Evolutionary conservation across 2,888 invertebrate species (phyloP), one percentile per base, ranked within the genome.

Genomic region (Amiota mariae): DNA sequence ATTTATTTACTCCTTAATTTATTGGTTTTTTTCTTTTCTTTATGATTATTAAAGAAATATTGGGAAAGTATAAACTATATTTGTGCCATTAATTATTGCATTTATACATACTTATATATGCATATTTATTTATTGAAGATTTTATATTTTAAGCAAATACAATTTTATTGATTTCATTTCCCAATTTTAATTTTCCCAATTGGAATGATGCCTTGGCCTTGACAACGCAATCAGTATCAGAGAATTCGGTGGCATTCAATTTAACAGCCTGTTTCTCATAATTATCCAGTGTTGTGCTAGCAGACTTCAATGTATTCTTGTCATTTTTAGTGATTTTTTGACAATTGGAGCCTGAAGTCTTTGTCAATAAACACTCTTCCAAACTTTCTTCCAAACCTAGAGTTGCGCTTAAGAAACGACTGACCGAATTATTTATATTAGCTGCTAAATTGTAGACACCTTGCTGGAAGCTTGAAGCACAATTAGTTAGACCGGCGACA

Each of bases 361-460:
- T 15, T 13, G 47, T 1, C 4, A 6, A 9, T 10, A 66, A 47
- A 20, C 66, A 66, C 9, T 8, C 12, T 2, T 48, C 11, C 11
- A 66, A 11, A 15, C 15, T 47, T 1, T 0, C 18, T n/a, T 66
- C 49, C 9, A 66, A 11, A 9, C 18, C 48, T 1, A 66, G 6
- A 15, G 66, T 66, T n/a, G 66, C 66, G 2, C 15, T 4, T 9
- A 15, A 15, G 48, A 36, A 66, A 15, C 66, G 66, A 8, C 24
- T 9, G 15, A 66, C 20, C 48, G 66, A 47, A 66, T 15, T 66
- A n/a, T 18, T 24, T n/a, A 66, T 47, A 15, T 66, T 66, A 13
- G 18, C 66, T 8, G 66, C 66, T 1, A 66, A 20, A 66, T 2
- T 66, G 47, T n/a, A 66, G 49, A 66, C 48, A 18, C 13, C 48